Conservation (phyloP, 2,113 vertebrate species). For the Lophura nycthemera region DNA sequence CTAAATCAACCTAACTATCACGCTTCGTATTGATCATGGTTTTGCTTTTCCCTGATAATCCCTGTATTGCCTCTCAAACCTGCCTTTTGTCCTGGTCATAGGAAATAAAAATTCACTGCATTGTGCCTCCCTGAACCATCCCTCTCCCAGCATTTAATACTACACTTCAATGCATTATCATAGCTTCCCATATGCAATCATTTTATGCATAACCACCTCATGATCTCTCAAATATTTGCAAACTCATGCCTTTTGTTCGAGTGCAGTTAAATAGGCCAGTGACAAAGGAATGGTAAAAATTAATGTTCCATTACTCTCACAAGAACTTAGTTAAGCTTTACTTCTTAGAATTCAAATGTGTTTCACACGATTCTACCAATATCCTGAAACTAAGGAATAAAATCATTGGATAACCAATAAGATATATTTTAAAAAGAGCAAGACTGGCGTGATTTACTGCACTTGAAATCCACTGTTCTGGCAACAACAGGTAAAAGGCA, state of each 20-base stretch:
- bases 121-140: not conserved
- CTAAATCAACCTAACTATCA: not conserved
- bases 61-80: not conserved
- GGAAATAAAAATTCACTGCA: not conserved
- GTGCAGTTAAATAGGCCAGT: not conserved
- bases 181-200: not conserved
- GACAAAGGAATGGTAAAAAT: not conserved
- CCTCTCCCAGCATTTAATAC: not conserved
- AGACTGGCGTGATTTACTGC: not conserved
- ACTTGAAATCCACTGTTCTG: not conserved
- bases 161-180: not conserved
- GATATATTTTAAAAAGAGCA: not conserved
- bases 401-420: not conserved
- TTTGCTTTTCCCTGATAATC: not conserved
- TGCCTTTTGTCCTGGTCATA: not conserved
- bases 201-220: not conserved
- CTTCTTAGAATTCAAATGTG: not conserved
- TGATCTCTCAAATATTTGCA: not conserved
- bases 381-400: not conserved
- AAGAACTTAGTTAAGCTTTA: not conserved
- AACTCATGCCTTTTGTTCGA: not conserved
- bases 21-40: rapidly evolving
- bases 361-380: not conserved
- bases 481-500: not conserved
- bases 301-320: not conserved